phyloP scores from a whole-genome alignment of 2,888 invertebrate genomes.

The Mellilla xanthometata region DNA sequence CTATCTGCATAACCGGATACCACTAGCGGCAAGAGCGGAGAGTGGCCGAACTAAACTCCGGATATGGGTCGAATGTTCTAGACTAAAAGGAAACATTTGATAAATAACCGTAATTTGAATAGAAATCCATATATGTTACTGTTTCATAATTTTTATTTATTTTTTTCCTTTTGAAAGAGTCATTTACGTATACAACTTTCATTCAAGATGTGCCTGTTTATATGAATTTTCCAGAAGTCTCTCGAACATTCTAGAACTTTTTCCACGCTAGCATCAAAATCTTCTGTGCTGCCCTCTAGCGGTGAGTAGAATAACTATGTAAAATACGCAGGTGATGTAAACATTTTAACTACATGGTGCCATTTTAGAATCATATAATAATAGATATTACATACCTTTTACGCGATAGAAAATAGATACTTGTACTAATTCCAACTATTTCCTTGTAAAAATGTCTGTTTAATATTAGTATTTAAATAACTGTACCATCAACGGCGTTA shows the following conservation, averaged over 20 bases:
- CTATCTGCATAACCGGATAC: constrained; percentile 41
- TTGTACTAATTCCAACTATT: too few species aligned
- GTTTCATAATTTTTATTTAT: background rate
- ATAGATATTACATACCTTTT: too few species aligned
- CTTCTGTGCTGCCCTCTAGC: constrained; percentile 37
- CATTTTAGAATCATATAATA: too few species aligned
- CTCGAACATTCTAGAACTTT: constrained; percentile 43
- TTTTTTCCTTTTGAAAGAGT: background rate
- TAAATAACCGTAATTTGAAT: constrained; percentile 8
- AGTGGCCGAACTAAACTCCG: constrained; percentile 41
- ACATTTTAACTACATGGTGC: too few species aligned
- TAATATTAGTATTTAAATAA: too few species aligned
- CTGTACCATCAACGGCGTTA: too few species aligned
- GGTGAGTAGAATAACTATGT: constrained; percentile 39
- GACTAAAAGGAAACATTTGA: constrained; percentile 32
- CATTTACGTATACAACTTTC: constrained; percentile 22
- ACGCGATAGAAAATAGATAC: too few species aligned
- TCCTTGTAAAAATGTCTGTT: too few species aligned
- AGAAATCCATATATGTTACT: background rate
- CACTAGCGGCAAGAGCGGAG: constrained; percentile 47
- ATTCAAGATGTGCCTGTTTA: constrained; percentile 27
- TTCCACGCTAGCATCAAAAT: constrained; percentile 19
- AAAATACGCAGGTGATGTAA: constrained; percentile 30
- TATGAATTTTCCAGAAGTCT: constrained; percentile 21
- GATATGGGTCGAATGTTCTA: constrained; percentile 65